Conservation (phyloP, 2,113 vertebrate species). For the Engystomops pustulosus region DNA sequence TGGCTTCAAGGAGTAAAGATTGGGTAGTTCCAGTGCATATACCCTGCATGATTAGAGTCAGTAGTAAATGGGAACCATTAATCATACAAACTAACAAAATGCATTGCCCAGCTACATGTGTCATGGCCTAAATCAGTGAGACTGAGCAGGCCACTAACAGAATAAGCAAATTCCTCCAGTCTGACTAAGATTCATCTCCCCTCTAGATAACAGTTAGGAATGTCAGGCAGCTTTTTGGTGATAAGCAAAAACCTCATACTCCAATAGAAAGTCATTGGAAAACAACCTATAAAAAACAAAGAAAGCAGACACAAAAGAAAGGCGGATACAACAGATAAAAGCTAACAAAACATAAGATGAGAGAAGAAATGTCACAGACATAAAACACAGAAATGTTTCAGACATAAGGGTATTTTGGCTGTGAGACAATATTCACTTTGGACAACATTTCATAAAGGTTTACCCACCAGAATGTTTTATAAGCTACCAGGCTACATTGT, state of each 20-base stretch:
- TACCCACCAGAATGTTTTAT: too few species aligned
- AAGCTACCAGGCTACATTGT: too few species aligned
- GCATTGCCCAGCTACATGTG: background rate
- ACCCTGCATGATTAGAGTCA: too few species aligned
- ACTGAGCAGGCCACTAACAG: background rate
- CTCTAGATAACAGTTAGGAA: slow-evolving; percentile 14
- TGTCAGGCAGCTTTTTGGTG: background rate
- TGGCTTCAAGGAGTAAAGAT: too few species aligned
- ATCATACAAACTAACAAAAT: background rate
- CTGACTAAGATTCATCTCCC: background rate
- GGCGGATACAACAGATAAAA: background rate
- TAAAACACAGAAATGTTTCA: too few species aligned
- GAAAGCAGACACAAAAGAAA: too few species aligned
- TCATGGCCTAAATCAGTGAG: background rate
- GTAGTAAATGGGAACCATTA: background rate
- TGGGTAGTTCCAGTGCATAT: too few species aligned
- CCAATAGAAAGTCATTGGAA: background rate
- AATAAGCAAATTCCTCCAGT: slow-evolving; percentile 15
- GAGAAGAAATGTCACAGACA: background rate
- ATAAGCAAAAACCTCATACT: background rate
- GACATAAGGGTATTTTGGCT: too few species aligned
- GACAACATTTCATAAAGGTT: too few species aligned
- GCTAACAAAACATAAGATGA: background rate
- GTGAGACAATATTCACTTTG: too few species aligned
- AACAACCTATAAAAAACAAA: background rate